Base-by-base conservation (phyloP, 2,888 invertebrate genomes). In the Quadriops clusia region DNA sequence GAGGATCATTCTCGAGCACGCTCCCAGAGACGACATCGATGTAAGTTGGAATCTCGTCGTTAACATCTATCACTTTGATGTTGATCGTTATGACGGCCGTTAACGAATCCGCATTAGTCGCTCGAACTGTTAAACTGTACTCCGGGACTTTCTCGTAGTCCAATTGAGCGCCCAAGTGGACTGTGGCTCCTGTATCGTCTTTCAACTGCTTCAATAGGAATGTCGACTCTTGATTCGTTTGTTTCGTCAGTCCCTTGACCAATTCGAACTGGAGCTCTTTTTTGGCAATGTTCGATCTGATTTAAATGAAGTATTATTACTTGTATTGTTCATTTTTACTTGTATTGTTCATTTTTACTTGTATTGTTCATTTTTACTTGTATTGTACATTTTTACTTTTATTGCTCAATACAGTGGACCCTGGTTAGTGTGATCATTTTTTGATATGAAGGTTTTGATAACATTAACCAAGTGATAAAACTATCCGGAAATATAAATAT, bases 41-140 rank as follows among this genome's bases (percentile, higher is more conserved):
- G 50, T 93, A 90, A 43, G 76, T 75, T 1, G 81, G 93, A 43
- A 84, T 81, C 50, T 89, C 89, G 54, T 93, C 93, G 51, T 93
- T 93, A 0, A 87, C 87, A 54, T 93, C 91, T 50, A 74, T 68
- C 2, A 93, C 72, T 56, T 77, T 73, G 17, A 93, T 77, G 46
- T 74, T 75, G 28, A 89, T 70, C 31, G 76, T 74, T 8, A 79
- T 80, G 60, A 85, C 84, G 2, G 83, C 77, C 3, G 80, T 81
- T 53, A 89, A 60, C 48, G 76, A 75, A 51, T 78, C 78, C 45
- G 79, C 82, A 56, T 87, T 89, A 64, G 81, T 68, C 43, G 82
- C 84, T 43, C 83, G 71, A 47, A 90, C 77, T 17, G 86, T 86
- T 21, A 90, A 65, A 7, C 77, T 79, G 52, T 87, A 90, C 45